phyloP scores from a whole-genome alignment of 2,797 vertebrate genomes.

The Phrynocephalus forsythii region DNA sequence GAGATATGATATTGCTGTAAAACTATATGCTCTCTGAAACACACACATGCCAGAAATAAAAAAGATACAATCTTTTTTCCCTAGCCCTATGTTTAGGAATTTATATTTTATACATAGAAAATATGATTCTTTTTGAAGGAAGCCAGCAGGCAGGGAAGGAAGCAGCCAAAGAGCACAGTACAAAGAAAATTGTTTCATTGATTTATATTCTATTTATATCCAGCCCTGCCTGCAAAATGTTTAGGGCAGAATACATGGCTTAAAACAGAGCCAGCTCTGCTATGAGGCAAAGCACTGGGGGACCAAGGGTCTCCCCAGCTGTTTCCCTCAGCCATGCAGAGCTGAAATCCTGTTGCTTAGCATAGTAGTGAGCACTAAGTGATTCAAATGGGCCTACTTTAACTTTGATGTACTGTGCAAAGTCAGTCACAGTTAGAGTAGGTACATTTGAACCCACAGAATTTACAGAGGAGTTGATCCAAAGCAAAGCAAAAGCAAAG shows the following conservation, averaged over 20 bases:
- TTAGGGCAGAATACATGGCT: background rate
- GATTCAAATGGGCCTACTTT: no score
- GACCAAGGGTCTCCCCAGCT: no score
- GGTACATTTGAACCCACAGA: no score
- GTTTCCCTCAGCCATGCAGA: no score
- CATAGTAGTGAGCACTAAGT: no score
- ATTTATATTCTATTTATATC: background rate
- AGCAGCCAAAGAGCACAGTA: accelerated
- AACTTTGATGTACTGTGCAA: no score
- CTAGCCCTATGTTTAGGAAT: background rate
- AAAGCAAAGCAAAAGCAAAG: no score
- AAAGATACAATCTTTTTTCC: constrained; percentile 18
- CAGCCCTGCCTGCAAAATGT: background rate
- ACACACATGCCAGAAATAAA: accelerated
- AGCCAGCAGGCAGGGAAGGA: background rate
- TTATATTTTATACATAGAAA: background rate
- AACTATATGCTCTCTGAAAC: background rate
- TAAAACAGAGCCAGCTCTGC: no score
- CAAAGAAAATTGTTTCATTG: background rate
- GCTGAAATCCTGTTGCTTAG: no score
- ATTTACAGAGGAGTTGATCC: no score
- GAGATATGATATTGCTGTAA: constrained; percentile 11
- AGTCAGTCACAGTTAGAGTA: no score
- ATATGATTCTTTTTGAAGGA: accelerated
- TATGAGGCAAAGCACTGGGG: no score